phyloP scores from a whole-genome alignment of 2,797 vertebrate genomes.

The Gymnodraco acuticeps region DNA sequence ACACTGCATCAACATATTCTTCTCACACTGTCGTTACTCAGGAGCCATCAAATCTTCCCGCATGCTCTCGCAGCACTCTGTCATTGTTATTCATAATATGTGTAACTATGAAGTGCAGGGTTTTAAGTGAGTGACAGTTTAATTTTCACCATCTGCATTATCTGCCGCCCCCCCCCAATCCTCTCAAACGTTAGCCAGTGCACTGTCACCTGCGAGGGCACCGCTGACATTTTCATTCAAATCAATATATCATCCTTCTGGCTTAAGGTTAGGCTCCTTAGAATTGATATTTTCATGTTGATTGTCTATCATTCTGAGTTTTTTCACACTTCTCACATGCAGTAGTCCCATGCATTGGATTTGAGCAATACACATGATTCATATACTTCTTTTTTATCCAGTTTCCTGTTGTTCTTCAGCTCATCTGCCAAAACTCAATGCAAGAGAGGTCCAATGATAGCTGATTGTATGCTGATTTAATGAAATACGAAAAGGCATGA shows the following conservation, averaged over 20 bases:
- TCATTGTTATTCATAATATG: slow-evolving; percentile 75
- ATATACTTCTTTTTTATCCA: slow-evolving; percentile 1
- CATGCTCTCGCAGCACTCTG: slow-evolving; percentile 50
- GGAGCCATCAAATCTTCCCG: slow-evolving; percentile 55
- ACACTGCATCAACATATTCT: slow-evolving; percentile 40
- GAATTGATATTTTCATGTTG: slow-evolving; percentile 29
- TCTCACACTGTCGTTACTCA: slow-evolving; percentile 60
- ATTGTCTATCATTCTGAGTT: slow-evolving; percentile 28
- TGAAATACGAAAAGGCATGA: slow-evolving; percentile 51
- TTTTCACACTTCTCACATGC: background rate
- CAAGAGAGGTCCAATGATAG: slow-evolving; percentile 47
- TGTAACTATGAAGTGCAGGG: slow-evolving; percentile 53
- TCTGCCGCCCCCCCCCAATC: background rate
- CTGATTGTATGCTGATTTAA: slow-evolving; percentile 51
- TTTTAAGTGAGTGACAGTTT: slow-evolving; percentile 81
- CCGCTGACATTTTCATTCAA: slow-evolving; percentile 68
- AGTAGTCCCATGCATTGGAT: background rate
- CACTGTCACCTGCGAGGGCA: slow-evolving; percentile 55
- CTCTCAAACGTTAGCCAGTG: slow-evolving; percentile 33
- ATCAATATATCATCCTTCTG: slow-evolving; percentile 32
- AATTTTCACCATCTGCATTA: slow-evolving; percentile 73
- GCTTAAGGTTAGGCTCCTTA: slow-evolving; percentile 13
- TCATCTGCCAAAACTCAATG: slow-evolving; percentile 32
- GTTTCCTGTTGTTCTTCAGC: slow-evolving; percentile 12
- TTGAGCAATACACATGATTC: background rate